Evolutionary conservation across 2,113 vertebrate species (phyloP).

Genomic region (Actenoides lindsayi): DNA sequence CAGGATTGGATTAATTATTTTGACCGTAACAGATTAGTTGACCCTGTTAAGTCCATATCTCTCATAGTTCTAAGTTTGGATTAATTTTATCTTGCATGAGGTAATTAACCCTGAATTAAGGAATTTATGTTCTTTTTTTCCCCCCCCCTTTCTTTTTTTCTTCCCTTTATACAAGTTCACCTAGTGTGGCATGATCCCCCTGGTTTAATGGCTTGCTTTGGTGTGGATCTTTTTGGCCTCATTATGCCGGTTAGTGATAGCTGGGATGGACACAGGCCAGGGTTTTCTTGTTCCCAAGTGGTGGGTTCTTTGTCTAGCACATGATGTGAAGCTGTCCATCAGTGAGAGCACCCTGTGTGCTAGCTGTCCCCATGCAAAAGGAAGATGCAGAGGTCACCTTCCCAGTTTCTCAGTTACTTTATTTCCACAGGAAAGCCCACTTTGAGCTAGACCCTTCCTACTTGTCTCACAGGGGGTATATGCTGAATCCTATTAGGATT

Average conservation of each 20-base stretch:
- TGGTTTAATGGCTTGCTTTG: neutral
- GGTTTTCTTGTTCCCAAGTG: neutral
- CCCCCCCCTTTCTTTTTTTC: fast-evolving
- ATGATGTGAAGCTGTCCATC: neutral
- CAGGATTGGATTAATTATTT: neutral
- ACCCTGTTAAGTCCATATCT: neutral
- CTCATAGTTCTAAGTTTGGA: neutral
- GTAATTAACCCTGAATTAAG: neutral
- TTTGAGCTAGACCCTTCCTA: neutral
- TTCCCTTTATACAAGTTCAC: neutral
- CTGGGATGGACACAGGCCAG: neutral
- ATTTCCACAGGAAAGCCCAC: neutral
- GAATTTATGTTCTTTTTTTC: neutral
- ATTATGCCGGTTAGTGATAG: fast-evolving
- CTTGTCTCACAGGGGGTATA: neutral
- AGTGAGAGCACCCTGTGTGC: neutral
- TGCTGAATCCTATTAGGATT: neutral
- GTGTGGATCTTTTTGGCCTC: neutral
- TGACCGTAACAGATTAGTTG: neutral
- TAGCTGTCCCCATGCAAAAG: neutral
- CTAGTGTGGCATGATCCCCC: neutral
- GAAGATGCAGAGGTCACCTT: neutral
- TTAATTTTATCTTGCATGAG: neutral
- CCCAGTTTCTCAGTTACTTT: neutral
- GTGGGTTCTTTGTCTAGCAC: neutral